Evolutionary conservation across 2,113 vertebrate genomes (phyloP).

Genomic region (Apeltes quadracus): DNA sequence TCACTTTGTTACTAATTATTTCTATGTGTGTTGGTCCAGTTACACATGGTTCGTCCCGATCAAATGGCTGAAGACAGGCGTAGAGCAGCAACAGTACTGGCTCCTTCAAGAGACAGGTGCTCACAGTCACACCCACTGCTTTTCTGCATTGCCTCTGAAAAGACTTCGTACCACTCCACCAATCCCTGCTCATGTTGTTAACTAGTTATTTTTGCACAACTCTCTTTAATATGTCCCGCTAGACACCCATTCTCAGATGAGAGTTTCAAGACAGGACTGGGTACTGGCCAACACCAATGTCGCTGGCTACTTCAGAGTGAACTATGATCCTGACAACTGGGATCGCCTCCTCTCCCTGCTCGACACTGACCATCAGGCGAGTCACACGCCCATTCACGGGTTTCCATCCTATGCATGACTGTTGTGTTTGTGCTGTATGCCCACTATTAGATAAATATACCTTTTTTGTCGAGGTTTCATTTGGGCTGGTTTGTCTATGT

Average conservation of each 20-base stretch:
- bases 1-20: not conserved
- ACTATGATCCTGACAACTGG: slow-evolving; percentile 93
- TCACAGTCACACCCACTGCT: not conserved
- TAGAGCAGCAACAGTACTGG: slow-evolving; percentile 70
- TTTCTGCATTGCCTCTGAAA: not conserved
- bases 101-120: slow-evolving; percentile 78
- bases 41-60: slow-evolving; percentile 90
- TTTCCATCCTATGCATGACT: not conserved
- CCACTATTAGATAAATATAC: not conserved
- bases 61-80: slow-evolving; percentile 72
- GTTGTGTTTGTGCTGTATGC: not conserved
- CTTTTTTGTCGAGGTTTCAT: not conserved
- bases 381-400: not conserved
- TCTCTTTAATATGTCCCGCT: not conserved
- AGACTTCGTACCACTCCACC: not conserved
- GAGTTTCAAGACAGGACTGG: slow-evolving; percentile 69
- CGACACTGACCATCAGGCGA: slow-evolving; percentile 61
- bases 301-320: slow-evolving; percentile 90
- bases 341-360: slow-evolving; percentile 80
- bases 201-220: not conserved
- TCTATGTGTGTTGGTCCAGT: slow-evolving; percentile 70
- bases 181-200: not conserved
- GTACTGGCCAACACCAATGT: slow-evolving; percentile 87
- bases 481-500: not conserved
- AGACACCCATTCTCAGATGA: slow-evolving; percentile 67